These are phyloP conservation scores for Geodia barretti DNA, from an alignment of 37 sponge, comb jelly and placozoan genomes.

Conservation along the genomic window DNA sequence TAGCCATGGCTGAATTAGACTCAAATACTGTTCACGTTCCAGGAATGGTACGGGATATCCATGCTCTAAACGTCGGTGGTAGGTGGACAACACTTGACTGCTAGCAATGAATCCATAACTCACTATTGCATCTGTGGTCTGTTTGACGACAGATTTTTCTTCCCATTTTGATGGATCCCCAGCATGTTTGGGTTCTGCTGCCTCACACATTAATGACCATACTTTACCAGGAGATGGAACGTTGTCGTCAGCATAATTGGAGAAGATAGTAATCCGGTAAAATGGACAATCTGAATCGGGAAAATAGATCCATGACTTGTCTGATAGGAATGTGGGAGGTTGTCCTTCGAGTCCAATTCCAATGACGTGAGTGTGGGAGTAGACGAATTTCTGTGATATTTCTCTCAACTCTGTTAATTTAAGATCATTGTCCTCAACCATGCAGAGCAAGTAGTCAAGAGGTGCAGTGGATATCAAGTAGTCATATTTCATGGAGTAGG, in stretches of 20 bases:
- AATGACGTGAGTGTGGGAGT: conserved; percentile 51
- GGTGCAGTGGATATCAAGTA: conserved; percentile 41
- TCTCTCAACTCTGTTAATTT: not conserved
- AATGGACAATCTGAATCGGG: conserved; percentile 55
- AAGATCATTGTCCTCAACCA: conserved; percentile 2
- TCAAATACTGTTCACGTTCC: conserved; percentile 1
- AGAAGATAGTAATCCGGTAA: conserved; percentile 55
- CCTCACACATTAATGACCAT: conserved; percentile 65
- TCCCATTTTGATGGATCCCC: conserved; percentile 5
- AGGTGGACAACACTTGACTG: conserved; percentile 31
- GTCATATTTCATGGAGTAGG: conserved; percentile 31
- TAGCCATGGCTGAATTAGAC: conserved; percentile 6
- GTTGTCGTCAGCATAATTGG: conserved; percentile 49
- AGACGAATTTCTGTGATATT: conserved; percentile 14
- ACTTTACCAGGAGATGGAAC: conserved; percentile 28
- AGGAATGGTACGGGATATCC: conserved; percentile 51
- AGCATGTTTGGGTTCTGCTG: conserved; percentile 16
- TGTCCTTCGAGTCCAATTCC: conserved; percentile 49
- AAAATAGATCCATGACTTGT: conserved; percentile 62
- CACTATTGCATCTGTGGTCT: conserved; percentile 19
- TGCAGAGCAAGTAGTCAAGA: conserved; percentile 21
- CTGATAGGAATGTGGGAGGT: conserved; percentile 17
- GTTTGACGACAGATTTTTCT: not conserved
- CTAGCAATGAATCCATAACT: conserved; percentile 19
- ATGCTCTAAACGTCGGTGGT: conserved; percentile 26